Conservation (phyloP, 2,113 vertebrate genomes). For the Bettongia penicillata region DNA sequence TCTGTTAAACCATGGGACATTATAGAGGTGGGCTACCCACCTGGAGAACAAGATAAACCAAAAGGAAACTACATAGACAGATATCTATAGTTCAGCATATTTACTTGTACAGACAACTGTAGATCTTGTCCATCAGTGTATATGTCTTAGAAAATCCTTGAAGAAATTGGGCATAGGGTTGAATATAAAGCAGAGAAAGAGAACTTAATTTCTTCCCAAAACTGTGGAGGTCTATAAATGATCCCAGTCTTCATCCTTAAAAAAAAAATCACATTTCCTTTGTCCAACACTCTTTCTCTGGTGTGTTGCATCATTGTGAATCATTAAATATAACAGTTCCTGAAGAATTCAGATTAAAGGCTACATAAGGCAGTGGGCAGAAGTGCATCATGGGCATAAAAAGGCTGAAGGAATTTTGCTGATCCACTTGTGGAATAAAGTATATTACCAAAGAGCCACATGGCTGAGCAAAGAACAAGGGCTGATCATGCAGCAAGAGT, state of each 20-base stretch:
- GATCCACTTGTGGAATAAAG: background rate
- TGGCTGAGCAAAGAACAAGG: background rate
- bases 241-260: background rate
- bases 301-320: background rate
- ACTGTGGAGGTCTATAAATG: background rate
- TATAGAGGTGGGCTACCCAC: too few relatives aligned
- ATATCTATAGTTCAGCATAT: background rate
- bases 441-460: background rate
- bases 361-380: background rate
- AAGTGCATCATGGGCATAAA: background rate
- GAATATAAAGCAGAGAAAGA: background rate
- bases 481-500: background rate
- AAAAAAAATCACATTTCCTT: background rate
- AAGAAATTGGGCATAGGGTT: background rate
- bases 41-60: too few relatives aligned
- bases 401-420: background rate
- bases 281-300: background rate
- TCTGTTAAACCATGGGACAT: too few relatives aligned
- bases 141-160: background rate
- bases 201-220: background rate
- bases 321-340: background rate
- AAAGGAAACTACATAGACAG: background rate
- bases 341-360: background rate
- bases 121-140: background rate
- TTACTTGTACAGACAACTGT: too few relatives aligned